A percentile compares a stretch with the other conserved stretches of the same genome.
These are phyloP conservation scores for Clarias magur DNA, from an alignment of 2,113 vertebrate species.

Conservation along the genomic window DNA sequence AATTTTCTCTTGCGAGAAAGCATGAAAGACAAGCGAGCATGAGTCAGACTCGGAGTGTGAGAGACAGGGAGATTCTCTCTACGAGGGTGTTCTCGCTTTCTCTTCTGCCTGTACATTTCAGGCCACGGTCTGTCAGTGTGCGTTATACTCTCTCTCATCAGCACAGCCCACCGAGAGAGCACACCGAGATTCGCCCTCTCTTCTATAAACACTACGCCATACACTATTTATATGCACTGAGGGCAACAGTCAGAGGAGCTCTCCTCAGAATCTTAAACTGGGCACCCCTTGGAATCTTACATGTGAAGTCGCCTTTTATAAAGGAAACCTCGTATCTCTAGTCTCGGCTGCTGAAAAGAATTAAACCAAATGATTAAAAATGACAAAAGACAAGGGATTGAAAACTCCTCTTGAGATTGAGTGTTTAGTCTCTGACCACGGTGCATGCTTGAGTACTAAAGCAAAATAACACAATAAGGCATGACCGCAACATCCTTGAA, in stretches of 20 bases:
- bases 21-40: not conserved
- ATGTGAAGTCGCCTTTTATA: not conserved
- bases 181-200: not conserved
- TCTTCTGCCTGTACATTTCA: constrained; percentile 31
- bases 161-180: constrained; percentile 8
- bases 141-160: constrained; percentile 38
- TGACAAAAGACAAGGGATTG: not conserved
- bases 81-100: not conserved
- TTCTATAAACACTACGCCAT: constrained; percentile 30
- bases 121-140: constrained; percentile 31
- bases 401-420: not conserved
- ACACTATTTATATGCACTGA: constrained; percentile 29
- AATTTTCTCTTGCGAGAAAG: not conserved
- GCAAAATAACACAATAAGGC: not conserved
- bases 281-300: not conserved
- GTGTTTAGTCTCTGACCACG: not conserved
- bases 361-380: not conserved
- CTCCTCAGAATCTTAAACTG: constrained; percentile 12
- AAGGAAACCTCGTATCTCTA: not conserved
- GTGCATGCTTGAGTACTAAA: not conserved
- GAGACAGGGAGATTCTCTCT: not conserved
- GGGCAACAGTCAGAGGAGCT: not conserved
- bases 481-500: not conserved
- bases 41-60: not conserved
- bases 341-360: not conserved